These are phyloP conservation scores for Ochotona princeps DNA, from an alignment of 2,113 vertebrate genomes.

Conservation along the genomic window DNA sequence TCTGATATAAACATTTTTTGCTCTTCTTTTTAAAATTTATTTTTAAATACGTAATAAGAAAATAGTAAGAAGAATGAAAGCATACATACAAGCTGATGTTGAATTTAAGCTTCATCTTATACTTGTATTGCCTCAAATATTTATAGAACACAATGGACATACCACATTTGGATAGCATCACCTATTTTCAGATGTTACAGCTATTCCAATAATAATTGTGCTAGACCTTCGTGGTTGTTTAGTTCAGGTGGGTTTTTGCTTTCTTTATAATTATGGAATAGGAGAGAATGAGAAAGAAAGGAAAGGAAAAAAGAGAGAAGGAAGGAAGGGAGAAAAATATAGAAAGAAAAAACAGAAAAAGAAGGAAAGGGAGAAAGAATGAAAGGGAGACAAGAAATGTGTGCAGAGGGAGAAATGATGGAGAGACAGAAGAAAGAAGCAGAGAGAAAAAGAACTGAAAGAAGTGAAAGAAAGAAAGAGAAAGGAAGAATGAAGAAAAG, in stretches of 20 bases:
- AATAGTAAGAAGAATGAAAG: background rate
- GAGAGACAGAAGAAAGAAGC: too few relatives aligned
- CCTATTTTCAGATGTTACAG: background rate
- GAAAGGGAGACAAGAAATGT: too few relatives aligned
- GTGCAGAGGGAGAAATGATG: too few relatives aligned
- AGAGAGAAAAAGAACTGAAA: too few relatives aligned
- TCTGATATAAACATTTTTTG: background rate
- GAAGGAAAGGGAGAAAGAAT: too few relatives aligned
- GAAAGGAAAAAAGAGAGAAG: too few relatives aligned
- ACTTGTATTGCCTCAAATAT: background rate
- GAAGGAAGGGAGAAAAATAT: too few relatives aligned
- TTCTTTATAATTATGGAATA: too few relatives aligned
- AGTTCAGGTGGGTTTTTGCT: background rate
- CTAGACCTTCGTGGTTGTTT: background rate
- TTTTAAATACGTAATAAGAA: background rate
- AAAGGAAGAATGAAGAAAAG: too few relatives aligned
- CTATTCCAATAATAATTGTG: background rate
- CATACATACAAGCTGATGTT: background rate
- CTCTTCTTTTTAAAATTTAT: background rate
- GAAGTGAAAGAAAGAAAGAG: too few relatives aligned
- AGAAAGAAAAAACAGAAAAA: too few relatives aligned
- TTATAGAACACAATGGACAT: background rate
- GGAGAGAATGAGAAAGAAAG: too few relatives aligned
- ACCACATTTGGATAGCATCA: background rate
- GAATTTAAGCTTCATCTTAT: conserved; percentile 33